Base-by-base conservation (phyloP, 2,888 invertebrate genomes). In the Macaria notata region DNA sequence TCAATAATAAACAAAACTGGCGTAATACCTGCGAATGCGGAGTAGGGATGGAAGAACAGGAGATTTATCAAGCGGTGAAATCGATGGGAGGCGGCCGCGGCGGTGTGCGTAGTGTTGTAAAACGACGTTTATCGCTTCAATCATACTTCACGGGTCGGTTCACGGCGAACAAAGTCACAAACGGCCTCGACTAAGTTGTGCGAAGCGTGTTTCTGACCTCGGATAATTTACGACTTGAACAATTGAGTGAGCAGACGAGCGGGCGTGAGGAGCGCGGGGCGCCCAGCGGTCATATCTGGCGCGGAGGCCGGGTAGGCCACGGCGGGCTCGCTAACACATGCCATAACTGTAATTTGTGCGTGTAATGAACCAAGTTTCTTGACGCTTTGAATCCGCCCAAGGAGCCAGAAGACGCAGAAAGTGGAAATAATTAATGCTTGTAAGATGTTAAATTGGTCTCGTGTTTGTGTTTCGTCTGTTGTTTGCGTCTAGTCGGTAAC, bases 181-280 rank as follows among this genome's bases (percentile, higher is more conserved):
- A 75, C 83, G 81, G 79, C 73, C 76, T 64, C 72, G 76, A 81
- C 78, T 78, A 70, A 81, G 80, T 80, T 75, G 72, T 68, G 71
- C 71, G 72, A 77, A 76, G 76, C 70, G 76, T 85, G 81, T 79
- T 80, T 73, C 81, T 76, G 81, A 82, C 81, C 81, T 82, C 77
- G 81, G 83, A 82, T 86, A 84, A 86, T 86, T 85, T 84, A 85
- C 79, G 83, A 82, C 77, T 83, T 76, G 69, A 81, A 82, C 81
- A 81, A 82, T 83, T 73, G 75, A 81, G 82, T 84, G 84, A 72
- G 79, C 75, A 78, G 76, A 19, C 19, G 19, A 19, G 71, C 70
- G 72, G 74, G 73, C 73, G 19, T 19, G 19, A 19, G 19, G 73
- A 69, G 76, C 75, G 72, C 65, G 73, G 78, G 72, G 75, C 83